A percentile compares a stretch with the other conserved stretches of the same genome.
These are phyloP conservation scores for Tetragonula clypearis DNA, from an alignment of 1,140 invertebrate species.

Conservation along the genomic window DNA sequence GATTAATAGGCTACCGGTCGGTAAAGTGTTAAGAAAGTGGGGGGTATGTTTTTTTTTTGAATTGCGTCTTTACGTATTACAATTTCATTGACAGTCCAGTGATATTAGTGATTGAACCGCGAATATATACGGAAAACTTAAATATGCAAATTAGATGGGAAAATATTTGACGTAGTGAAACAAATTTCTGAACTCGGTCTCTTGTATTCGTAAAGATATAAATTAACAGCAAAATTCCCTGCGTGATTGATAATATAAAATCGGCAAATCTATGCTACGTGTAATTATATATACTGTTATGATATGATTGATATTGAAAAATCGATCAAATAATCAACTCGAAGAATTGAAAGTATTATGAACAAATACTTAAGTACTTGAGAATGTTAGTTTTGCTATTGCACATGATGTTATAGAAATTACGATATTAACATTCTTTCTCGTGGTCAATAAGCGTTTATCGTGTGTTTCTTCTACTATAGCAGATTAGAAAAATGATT, in stretches of 20 bases:
- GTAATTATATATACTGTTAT: background rate
- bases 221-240: background rate
- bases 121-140: background rate
- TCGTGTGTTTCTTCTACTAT: no score
- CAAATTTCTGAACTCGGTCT: background rate
- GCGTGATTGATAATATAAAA: background rate
- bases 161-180: background rate
- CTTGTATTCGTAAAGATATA: background rate
- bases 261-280: background rate
- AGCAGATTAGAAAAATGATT: conserved; percentile 1
- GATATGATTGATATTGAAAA: background rate
- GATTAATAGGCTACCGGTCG: no score
- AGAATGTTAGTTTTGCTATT: background rate
- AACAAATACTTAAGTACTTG: background rate
- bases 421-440: conserved; percentile 13
- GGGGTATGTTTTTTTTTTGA: conserved; percentile 43
- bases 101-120: background rate
- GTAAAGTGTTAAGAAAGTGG: background rate
- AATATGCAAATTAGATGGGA: no score
- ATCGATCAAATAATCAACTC: background rate
- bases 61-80: background rate
- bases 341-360: no score
- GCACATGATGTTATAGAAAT: background rate
- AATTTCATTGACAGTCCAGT: background rate
- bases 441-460: background rate